Evolutionary conservation across 2,113 vertebrate species (phyloP).

Genomic region (Elephas maximus): DNA sequence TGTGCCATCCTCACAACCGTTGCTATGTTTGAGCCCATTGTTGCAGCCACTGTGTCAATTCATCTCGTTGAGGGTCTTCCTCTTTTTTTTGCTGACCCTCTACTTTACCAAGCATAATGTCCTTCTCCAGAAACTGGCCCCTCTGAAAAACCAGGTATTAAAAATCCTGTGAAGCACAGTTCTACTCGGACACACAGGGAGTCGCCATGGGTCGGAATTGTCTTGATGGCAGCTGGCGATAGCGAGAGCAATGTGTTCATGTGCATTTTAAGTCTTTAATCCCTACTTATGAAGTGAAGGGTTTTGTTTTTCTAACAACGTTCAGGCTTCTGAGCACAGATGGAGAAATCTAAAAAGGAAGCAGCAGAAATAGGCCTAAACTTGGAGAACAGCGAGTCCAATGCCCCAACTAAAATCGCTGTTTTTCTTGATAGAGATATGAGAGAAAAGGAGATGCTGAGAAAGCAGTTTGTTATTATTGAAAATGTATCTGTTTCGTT

Average conservation of each 20-base stretch:
- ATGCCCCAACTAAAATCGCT: background rate
- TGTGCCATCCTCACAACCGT: no score
- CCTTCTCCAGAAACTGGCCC: no score
- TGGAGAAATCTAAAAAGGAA: constrained; percentile 29
- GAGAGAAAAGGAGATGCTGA: constrained; percentile 28
- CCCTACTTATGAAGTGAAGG: background rate
- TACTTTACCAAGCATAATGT: no score
- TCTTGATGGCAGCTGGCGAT: background rate
- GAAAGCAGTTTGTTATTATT: background rate
- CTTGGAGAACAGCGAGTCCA: background rate
- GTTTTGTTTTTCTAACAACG: constrained; percentile 28
- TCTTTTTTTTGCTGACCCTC: no score
- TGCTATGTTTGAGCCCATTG: no score
- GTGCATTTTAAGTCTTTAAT: constrained; percentile 19
- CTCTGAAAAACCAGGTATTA: background rate
- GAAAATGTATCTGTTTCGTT: constrained; percentile 48
- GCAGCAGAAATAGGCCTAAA: background rate
- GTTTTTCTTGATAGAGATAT: background rate
- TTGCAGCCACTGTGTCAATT: no score
- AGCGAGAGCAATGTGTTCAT: background rate
- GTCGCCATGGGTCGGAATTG: background rate
- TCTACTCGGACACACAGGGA: background rate
- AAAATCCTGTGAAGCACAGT: background rate
- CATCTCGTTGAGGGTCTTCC: no score
- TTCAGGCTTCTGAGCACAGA: constrained; percentile 2